Evolutionary conservation across 2,113 vertebrate genomes (phyloP), one percentile per base, ranked within the genome.

Genomic region (Perca schrenkii): DNA sequence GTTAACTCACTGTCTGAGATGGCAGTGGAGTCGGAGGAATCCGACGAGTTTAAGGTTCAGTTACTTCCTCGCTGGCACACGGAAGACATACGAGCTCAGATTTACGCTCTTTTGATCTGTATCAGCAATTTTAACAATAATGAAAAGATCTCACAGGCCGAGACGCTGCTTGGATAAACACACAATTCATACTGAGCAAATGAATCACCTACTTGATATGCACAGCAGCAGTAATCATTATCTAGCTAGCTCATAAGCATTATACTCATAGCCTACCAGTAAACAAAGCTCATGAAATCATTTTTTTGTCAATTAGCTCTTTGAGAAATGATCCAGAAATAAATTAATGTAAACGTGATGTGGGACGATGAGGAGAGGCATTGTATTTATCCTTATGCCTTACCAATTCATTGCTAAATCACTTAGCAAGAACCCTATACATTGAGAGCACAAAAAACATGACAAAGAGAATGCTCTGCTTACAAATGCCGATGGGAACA

Each of bases 271-370:
- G 69, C 68, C 14, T 80, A 83, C 66, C 82, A 74, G 89, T 83
- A 90, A 90, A 90, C 89, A 87, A 84, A 91, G 87, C 85, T 87
- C 68, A 82, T 76, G 75, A 83, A 87, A 92, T 89, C 78, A 57
- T 62, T 86, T 91, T 40, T 89, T 87, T 88, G 74, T 91, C 88
- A 90, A 91, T 90, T 90, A 89, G 79, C 79, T 89, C 77, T 79
- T 75, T 80, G 79, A 91, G 86, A 86, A 83, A 85, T 72, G 60
- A 88, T 80, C 43, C 58, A 22, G 65, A 72, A 73, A 49, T 68
- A 82, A 74, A 77, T 40, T 8, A 63, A 6, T 28, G 56, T 13
- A 49, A 80, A 73, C 60, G 49, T 66, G 69, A 89, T 66, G 54
- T 62, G 74, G 79, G 25, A 71, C 31, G 43, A 54, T 50, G 28